Conservation (phyloP, 2,888 invertebrate genomes). For the Tipula helvola region DNA sequence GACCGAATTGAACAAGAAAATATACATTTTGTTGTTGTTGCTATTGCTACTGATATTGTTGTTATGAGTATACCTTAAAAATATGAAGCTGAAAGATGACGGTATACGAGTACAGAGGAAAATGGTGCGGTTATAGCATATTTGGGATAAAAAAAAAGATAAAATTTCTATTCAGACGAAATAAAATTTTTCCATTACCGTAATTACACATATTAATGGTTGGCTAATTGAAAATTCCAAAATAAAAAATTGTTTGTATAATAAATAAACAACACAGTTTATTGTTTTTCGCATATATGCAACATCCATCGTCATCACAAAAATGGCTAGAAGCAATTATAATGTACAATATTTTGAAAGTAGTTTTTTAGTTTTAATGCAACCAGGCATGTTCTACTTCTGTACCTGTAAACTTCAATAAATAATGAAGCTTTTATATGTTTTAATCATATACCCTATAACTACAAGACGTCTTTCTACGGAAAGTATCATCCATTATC, state of each 20-base stretch:
- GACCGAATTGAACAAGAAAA: slow-evolving; percentile 9
- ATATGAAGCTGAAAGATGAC: not conserved
- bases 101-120: not conserved
- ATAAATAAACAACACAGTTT: not conserved
- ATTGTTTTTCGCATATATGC: not conserved
- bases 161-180: not conserved
- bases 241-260: not conserved
- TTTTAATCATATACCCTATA: not conserved
- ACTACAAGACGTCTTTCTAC: not conserved
- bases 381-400: not conserved
- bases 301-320: not conserved
- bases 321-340: not conserved
- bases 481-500: not conserved
- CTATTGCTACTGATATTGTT: not conserved
- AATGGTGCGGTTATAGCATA: not conserved
- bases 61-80: not conserved
- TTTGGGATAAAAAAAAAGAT: not conserved
- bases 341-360: not conserved
- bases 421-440: not conserved
- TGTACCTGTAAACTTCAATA: not conserved
- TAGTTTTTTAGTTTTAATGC: not conserved
- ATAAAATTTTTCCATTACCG: not conserved
- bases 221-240: not conserved
- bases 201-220: not conserved
- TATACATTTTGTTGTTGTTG: not conserved